phyloP scores from a whole-genome alignment of 1,140 invertebrate species.

The Drosophila tani region DNA sequence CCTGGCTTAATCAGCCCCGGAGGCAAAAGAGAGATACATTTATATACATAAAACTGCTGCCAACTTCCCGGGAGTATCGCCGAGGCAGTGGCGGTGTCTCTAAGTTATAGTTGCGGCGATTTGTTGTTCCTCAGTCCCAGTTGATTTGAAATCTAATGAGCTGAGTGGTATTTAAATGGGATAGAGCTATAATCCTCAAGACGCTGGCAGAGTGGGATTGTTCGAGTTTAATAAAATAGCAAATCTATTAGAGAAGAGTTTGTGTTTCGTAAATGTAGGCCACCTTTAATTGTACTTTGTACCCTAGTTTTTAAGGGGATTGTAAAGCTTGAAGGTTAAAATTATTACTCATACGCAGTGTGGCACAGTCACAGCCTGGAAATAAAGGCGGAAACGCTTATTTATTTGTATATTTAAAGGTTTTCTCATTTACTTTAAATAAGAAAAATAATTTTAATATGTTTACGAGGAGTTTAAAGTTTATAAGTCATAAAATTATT shows the following conservation, averaged over 20 bases:
- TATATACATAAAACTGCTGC: conserved; percentile 15
- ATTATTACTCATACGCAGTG: conserved; percentile 1
- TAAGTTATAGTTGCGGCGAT: conserved; percentile 44
- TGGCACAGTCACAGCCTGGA: no score
- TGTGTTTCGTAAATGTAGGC: neutral
- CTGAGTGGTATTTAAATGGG: conserved; percentile 22
- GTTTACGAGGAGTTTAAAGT: neutral
- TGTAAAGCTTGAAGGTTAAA: fast-evolving
- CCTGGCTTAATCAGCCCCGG: conserved; percentile 32
- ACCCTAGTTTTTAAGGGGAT: neutral
- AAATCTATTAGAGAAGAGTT: neutral
- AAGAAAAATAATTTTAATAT: no score
- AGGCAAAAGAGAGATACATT: conserved; percentile 8
- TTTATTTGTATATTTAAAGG: neutral
- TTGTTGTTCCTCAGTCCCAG: conserved; percentile 36
- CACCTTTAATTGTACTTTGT: neutral
- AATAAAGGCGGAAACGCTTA: no score
- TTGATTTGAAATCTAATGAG: conserved; percentile 56
- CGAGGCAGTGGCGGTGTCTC: neutral
- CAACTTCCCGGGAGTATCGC: conserved; percentile 12
- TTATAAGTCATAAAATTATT: no score
- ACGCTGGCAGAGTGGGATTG: neutral
- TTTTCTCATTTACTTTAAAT: neutral
- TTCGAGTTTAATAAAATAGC: neutral
- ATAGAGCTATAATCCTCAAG: conserved; percentile 19